Conservation (phyloP, 2,888 invertebrate genomes). For the Prostheceraeus crozeri region DNA sequence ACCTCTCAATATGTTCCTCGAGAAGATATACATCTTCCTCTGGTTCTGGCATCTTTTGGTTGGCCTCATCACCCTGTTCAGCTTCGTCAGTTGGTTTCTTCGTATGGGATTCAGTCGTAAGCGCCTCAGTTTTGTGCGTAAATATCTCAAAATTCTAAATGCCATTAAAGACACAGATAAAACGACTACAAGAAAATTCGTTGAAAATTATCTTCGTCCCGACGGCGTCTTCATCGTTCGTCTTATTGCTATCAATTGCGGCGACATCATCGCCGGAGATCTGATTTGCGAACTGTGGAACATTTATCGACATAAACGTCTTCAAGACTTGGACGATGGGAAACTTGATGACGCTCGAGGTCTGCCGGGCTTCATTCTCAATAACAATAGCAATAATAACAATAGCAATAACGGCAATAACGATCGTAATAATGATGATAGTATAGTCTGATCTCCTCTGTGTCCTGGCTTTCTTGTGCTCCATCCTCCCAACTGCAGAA, state of each 20-base stretch:
- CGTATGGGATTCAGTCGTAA: slow-evolving; percentile 44
- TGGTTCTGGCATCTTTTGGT: slow-evolving; percentile 57
- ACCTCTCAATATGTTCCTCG: slow-evolving; percentile 39
- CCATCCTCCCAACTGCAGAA: too few species aligned
- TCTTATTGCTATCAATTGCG: slow-evolving; percentile 45
- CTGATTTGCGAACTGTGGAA: slow-evolving; percentile 45
- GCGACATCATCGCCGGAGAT: slow-evolving; percentile 45
- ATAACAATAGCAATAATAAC: too few species aligned
- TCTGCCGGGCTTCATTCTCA: slow-evolving; percentile 30
- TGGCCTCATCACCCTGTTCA: slow-evolving; percentile 48
- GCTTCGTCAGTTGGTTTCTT: slow-evolving; percentile 50
- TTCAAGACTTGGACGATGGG: slow-evolving; percentile 35
- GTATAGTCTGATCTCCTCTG: too few species aligned
- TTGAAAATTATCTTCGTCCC: slow-evolving; percentile 52
- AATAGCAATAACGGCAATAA: slow-evolving; percentile 20
- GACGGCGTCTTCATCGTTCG: slow-evolving; percentile 55
- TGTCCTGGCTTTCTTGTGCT: too few species aligned
- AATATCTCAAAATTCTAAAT: slow-evolving; percentile 58
- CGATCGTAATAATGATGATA: slow-evolving; percentile 27
- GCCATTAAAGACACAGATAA: slow-evolving; percentile 52
- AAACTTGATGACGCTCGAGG: slow-evolving; percentile 34
- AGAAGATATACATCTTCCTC: slow-evolving; percentile 54
- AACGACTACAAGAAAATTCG: slow-evolving; percentile 52
- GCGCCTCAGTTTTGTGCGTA: slow-evolving; percentile 54
- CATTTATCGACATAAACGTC: slow-evolving; percentile 45